Percentiles rank a stretch among this genome's conserved stretches.
phyloP scores from a whole-genome alignment of 2,888 invertebrate species.

The Torymus auratus region DNA sequence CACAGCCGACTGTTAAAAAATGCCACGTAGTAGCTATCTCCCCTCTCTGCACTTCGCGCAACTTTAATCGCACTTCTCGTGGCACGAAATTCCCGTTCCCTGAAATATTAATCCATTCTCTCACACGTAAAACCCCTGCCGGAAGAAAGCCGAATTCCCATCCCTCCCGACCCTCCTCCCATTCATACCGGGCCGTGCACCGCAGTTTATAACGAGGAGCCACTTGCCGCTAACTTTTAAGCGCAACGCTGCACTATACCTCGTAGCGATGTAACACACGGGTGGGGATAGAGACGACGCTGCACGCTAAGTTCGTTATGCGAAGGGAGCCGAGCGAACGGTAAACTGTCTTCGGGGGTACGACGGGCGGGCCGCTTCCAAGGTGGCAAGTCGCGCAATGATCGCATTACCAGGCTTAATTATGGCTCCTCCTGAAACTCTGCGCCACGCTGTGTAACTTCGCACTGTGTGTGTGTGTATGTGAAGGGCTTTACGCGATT shows the following conservation, averaged over 20 bases:
- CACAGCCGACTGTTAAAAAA: too few species aligned
- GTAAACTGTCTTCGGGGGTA: constrained; percentile 19
- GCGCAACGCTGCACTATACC: neutral
- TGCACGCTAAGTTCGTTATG: constrained; percentile 38
- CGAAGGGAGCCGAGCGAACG: neutral
- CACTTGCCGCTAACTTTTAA: constrained; percentile 17
- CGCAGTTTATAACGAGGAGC: neutral
- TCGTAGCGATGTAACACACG: too few species aligned
- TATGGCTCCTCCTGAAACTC: constrained; percentile 4
- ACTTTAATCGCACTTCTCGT: too few species aligned
- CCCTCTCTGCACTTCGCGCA: too few species aligned
- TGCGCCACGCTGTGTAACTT: constrained; percentile 9
- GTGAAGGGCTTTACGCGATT: neutral
- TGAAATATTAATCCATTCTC: too few species aligned
- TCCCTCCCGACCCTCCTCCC: neutral
- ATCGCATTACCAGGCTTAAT: constrained; percentile 44
- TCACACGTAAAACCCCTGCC: too few species aligned
- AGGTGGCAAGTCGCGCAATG: constrained; percentile 29
- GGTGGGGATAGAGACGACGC: neutral
- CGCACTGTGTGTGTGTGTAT: neutral
- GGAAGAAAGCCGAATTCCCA: neutral
- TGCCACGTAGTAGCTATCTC: too few species aligned
- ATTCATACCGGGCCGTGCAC: neutral
- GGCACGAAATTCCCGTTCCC: too few species aligned
- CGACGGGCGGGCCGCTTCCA: neutral